phyloP scores from a whole-genome alignment of 2,888 invertebrate species.

The Calliphora vomitoria region DNA sequence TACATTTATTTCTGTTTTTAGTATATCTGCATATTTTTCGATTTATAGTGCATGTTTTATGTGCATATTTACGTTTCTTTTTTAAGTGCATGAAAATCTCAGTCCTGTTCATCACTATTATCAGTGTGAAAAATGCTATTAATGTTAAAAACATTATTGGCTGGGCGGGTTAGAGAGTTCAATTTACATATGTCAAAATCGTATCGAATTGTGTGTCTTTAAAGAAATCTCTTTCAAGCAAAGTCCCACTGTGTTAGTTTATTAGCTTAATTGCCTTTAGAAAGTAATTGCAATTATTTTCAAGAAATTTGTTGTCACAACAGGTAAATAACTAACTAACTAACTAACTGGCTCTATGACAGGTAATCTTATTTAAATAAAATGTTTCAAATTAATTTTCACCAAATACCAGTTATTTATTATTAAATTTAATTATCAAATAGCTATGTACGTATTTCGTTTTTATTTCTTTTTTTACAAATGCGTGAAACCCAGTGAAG shows the following conservation, averaged over 20 bases:
- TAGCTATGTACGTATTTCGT: not conserved
- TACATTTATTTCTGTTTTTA: too few relatives aligned
- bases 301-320: constrained; percentile 24
- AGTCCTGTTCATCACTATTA: too few relatives aligned
- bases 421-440: constrained; percentile 47
- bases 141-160: too few relatives aligned
- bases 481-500: constrained; percentile 33
- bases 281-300: constrained; percentile 40
- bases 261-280: constrained; percentile 29
- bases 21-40: too few relatives aligned
- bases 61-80: too few relatives aligned
- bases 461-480: constrained; percentile 32
- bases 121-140: too few relatives aligned
- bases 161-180: too few relatives aligned
- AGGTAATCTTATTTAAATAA: constrained; percentile 52
- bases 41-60: too few relatives aligned
- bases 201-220: too few relatives aligned
- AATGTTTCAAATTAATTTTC: constrained; percentile 58
- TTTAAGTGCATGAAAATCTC: too few relatives aligned
- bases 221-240: not conserved
- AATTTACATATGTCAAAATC: too few relatives aligned
- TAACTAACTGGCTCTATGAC: not conserved
- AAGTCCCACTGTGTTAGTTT: constrained; percentile 16
- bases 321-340: not conserved
- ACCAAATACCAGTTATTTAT: constrained; percentile 50